Evolutionary conservation across 1,140 invertebrate species (phyloP), one percentile per base, ranked within the genome.

Genomic region (Neoseiulus cucumeris): DNA sequence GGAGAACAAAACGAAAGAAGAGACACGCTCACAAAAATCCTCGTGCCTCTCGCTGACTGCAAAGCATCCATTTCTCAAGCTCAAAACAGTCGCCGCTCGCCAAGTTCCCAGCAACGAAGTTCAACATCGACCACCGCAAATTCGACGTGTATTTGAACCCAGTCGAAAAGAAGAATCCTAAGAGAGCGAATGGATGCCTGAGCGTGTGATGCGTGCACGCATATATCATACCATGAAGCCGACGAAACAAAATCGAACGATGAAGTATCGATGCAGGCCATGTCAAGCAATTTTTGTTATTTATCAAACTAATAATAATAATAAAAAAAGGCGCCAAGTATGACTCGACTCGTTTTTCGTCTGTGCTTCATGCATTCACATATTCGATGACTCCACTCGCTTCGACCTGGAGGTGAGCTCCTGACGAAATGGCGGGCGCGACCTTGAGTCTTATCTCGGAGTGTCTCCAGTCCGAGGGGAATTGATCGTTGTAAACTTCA

Each of bases 251-350:
- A 20, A 47, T 47, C 18, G 25, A 28, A 28, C 45, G 45, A 47
- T 47, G 25, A 17, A 47, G 45, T 22, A 22, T 22, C 18, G 45
- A 47, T 28, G 51, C 17, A 59, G 33, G 22, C 51, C 25, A 59
- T 59, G 33, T 59, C 51, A 59, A 25, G 33, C 33, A 39, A 59
- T 29, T 59, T 59, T 59, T 59, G 51, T 59, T 59, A 59, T 59
- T 59, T 59, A 59, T 59, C 33, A 25, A 29, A 29, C 25, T 29
- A 59, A 25, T 59, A 59, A 25, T 59, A 59, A 29, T 59, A 59
- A 20, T 59, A 59, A 59, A 29, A 47, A 59, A 59, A 59, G 51
- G 51, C 51, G 51, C 51, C 51, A 59, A 59, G 51, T 59, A 59
- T 39, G 33, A 6, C 33, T 6, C 9, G 4, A 9, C 33, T 9